These are phyloP conservation scores for Papilio helenus DNA, from an alignment of 1,140 invertebrate species.

Conservation along the genomic window DNA sequence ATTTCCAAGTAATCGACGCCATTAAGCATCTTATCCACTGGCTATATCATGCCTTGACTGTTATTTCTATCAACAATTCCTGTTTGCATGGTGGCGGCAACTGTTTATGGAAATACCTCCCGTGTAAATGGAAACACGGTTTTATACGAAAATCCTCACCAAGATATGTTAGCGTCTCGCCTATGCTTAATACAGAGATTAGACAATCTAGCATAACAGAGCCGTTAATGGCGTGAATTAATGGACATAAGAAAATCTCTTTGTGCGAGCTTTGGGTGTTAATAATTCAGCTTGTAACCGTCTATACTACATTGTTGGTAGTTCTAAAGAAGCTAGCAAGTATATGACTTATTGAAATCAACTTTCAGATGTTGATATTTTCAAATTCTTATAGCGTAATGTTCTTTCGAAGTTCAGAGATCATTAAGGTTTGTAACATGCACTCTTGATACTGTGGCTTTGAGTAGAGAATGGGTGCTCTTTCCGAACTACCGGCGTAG, in stretches of 20 bases:
- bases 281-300: constrained; percentile 3
- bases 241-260: constrained; percentile 39
- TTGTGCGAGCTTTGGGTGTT: constrained; percentile 23
- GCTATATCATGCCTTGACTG: too few species aligned
- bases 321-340: background rate
- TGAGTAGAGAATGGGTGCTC: too few species aligned
- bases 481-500: too few species aligned
- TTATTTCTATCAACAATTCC: too few species aligned
- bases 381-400: too few species aligned
- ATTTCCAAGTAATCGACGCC: background rate
- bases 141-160: background rate
- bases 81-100: too few species aligned
- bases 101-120: too few species aligned
- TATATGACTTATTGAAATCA: background rate
- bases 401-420: too few species aligned
- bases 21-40: background rate
- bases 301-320: background rate
- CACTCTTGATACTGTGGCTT: too few species aligned
- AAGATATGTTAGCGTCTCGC: constrained; percentile 8
- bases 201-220: constrained; percentile 36
- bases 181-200: constrained; percentile 37
- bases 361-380: too few species aligned
- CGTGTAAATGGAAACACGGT: background rate
- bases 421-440: too few species aligned
- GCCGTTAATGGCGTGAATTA: constrained; percentile 30